Base-by-base conservation (phyloP, 1,140 invertebrate species). In the Habropoda laboriosa region DNA sequence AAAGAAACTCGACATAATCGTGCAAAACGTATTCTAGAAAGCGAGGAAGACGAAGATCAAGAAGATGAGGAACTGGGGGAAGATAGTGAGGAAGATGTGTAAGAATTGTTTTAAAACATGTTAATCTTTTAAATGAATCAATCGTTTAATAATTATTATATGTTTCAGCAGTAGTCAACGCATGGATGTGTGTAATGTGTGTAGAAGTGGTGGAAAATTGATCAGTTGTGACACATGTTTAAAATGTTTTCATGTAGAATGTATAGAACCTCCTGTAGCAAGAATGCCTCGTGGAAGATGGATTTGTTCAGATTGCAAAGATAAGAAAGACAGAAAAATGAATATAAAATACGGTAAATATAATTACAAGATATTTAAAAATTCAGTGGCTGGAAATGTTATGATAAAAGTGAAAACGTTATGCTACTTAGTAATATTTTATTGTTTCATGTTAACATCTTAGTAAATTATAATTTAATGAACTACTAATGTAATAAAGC, bases 211-310 rank as follows among this genome's bases (percentile, higher is more conserved):
- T 79, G 95, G 95, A 7, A 93, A 94, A 74, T 87, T 95, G 13
- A 91, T 96, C 24, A 90, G 85, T 4, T 96, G 95, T 81, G 94
- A 95, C 57, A 92, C 91, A 10, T 96, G 95, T 89, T 86, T 93
- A 0, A 90, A 89, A 40, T 87, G 89, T 66, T 95, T 93, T 86
- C 95, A 96, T 85, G 88, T 94, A 24, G 93, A 94, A 68, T 96
- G 95, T 85, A 88, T 94, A 24, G 92, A 93, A 67, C 95, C 95
- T 27, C 94, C 95, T 2, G 80, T 95, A 21, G 89, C 92, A 57
- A 93, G 94, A 80, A 88, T 93, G 8, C 95, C 95, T 0, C 91
- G 95, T 74, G 94, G 94, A 40, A 92, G 92, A 40, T 96, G 95
- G 95, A 91, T 90, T 16, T 96, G 95, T 88, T 89, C 91, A 27